Base-by-base conservation (phyloP, 2,113 vertebrate species). In the Nannobrachium achirus region DNA sequence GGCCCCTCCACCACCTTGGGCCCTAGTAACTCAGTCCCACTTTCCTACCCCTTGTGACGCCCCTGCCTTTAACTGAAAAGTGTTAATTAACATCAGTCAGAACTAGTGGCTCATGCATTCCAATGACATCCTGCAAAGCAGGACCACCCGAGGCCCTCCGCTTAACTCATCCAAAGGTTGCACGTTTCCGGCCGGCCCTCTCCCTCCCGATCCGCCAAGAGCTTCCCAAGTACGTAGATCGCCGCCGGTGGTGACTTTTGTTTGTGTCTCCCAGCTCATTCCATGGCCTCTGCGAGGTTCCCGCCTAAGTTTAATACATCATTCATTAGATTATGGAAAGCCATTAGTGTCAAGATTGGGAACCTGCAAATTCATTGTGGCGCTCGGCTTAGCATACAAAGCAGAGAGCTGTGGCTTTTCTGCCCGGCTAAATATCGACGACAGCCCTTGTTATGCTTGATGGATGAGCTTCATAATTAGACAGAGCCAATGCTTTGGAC, bases 291-390 rank as follows among this genome's bases (percentile, higher is more conserved):
- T 93, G 90, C 84, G 80, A 92, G 89, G 93, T 92, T 92, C 92
- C 90, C 88, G 82, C 86, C 88, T 91, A 88, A 81, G 89, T 89
- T 92, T 91, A 92, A 93, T 94, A 93, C 93, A 95, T 95, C 93
- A 94, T 95, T 96, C 94, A 96, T 97, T 94, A 95, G 91, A 95
- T 95, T 95, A 96, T 91, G 90, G 92, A 82, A 94, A 95, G 93
- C 92, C 93, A 96, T 97, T 97, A 95, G 94, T 93, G 95, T 94
- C 94, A 92, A 93, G 91, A 91, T 92, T 89, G 92, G 91, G 89
- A 95, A 92, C 91, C 92, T 93, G 94, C 93, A 93, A 95, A 95
- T 94, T 95, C 91, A 93, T 94, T 86, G 80, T 92, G 92, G 93
- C 84, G 89, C 89, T 81, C 85, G 89, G 84, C 93, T 94, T 94